phyloP scores from a whole-genome alignment of 2,888 invertebrate species.

The Aplocera efformata region DNA sequence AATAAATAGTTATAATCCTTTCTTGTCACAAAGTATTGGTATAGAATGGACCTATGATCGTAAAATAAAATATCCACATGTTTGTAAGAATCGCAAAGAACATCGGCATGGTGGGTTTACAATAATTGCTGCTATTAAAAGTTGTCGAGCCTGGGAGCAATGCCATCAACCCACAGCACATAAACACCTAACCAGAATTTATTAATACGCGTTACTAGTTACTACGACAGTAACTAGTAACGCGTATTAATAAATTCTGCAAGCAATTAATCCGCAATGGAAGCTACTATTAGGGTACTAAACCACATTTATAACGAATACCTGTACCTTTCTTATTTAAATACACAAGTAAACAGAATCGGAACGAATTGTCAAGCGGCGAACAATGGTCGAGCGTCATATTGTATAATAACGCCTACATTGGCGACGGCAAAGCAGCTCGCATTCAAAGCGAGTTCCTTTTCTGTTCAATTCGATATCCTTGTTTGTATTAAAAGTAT shows the following conservation, averaged over 20 bases:
- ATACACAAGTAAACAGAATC: slow-evolving; percentile 28
- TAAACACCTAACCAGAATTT: slow-evolving; percentile 44
- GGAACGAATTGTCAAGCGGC: slow-evolving; percentile 47
- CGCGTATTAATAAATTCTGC: too few species aligned
- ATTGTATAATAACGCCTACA: slow-evolving; percentile 52
- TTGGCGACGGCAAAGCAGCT: slow-evolving; percentile 29
- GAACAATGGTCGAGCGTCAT: slow-evolving; percentile 45
- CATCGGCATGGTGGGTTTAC: slow-evolving; percentile 47
- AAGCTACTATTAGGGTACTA: slow-evolving; percentile 24
- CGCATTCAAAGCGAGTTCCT: slow-evolving; percentile 37
- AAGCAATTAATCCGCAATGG: slow-evolving; percentile 40
- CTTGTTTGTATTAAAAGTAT: slow-evolving; percentile 47
- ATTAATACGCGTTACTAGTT: slow-evolving; percentile 39
- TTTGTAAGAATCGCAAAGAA: slow-evolving; percentile 22
- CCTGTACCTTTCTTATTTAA: slow-evolving; percentile 24
- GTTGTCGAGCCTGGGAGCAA: slow-evolving; percentile 49
- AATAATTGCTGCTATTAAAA: slow-evolving; percentile 72
- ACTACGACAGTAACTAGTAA: slow-evolving; percentile 34
- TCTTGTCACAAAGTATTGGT: slow-evolving; percentile 18
- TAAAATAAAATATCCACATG: slow-evolving; percentile 16
- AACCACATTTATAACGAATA: slow-evolving; percentile 16
- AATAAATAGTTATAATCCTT: slow-evolving; percentile 23
- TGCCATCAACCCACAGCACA: slow-evolving; percentile 54
- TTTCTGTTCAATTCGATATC: slow-evolving; percentile 42
- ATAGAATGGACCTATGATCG: slow-evolving; percentile 9